These are phyloP conservation scores for Pygoscelis adeliae DNA, from an alignment of 2,113 vertebrate genomes.

Conservation along the genomic window DNA sequence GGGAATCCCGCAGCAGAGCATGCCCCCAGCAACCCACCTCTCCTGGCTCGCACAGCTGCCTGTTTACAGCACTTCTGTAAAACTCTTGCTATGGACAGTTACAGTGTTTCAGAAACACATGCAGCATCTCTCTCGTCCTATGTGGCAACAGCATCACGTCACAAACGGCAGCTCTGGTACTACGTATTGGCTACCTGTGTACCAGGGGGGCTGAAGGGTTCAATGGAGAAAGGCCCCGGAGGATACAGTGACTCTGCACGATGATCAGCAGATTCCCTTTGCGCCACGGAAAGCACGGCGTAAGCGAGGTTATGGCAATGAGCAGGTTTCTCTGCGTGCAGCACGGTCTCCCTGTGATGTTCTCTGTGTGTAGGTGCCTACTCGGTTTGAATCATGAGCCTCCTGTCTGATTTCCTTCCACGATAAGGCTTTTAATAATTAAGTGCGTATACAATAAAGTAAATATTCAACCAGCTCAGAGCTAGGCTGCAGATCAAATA, in stretches of 20 bases:
- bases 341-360: background rate
- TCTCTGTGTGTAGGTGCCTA: background rate
- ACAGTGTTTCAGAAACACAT: background rate
- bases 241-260: rapidly evolving
- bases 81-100: background rate
- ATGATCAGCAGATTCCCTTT: background rate
- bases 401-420: background rate
- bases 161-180: background rate
- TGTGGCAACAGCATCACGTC: background rate
- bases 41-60: background rate
- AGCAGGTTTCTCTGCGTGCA: background rate
- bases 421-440: background rate
- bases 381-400: background rate
- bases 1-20: rapidly evolving
- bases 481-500: background rate
- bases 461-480: constrained; percentile 30
- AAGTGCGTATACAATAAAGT: background rate
- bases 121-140: background rate
- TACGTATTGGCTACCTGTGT: rapidly evolving
- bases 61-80: background rate
- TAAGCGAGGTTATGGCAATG: rapidly evolving
- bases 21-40: background rate
- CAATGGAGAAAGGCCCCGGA: rapidly evolving
- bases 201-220: background rate
- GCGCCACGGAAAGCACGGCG: rapidly evolving